Base-by-base conservation (phyloP, 2,888 invertebrate genomes). In the Orthosia cruda region DNA sequence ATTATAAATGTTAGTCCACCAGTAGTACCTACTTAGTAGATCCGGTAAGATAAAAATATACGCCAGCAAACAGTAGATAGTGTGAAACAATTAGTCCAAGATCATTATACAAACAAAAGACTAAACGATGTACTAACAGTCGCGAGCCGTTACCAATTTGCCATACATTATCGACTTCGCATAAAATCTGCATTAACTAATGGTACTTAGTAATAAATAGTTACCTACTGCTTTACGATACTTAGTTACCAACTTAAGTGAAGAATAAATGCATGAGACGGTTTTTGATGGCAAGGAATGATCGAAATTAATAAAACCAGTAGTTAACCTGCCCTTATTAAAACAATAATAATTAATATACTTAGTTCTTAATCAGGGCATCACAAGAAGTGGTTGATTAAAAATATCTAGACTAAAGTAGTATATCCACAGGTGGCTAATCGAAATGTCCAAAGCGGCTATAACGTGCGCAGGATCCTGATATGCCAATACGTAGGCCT, bases 1-100 rank as follows among this genome's bases (percentile, higher is more conserved):
- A 65, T 54, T 23, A 55, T 45, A 23, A 55, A 66, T 55, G 23
- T 18, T 18, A 32, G 11, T 32, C 16, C 16, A 23, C 23, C 16
- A 12, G 23, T 62, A 23, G 20, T 49, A 23, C 62, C 20, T 47
- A 15, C 13, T 40, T 45, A 63, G 26, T 52, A 52, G 20, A 62
- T 77, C 77, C 77, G 68, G 68, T 55, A 15, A 52, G 77, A 76
- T 69, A 77, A 69, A 50, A 32, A 23, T 9, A 40, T 54, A 40
- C 23, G 13, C 45, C 49, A 50, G 40, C 23, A 64, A 52, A 62
- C 62, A 45, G 20, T 16, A 47, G 47, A 47, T 13, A 23, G 13
- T 52, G 47, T 54, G 3, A 23, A 57, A 32, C 11, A 23, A 26
- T 18, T 12, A 65, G 23, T 47, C 13, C n/a, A 49, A 40, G 47